These are phyloP conservation scores for Drosophila serrata DNA, from an alignment of 1,140 invertebrate species.

Conservation along the genomic window DNA sequence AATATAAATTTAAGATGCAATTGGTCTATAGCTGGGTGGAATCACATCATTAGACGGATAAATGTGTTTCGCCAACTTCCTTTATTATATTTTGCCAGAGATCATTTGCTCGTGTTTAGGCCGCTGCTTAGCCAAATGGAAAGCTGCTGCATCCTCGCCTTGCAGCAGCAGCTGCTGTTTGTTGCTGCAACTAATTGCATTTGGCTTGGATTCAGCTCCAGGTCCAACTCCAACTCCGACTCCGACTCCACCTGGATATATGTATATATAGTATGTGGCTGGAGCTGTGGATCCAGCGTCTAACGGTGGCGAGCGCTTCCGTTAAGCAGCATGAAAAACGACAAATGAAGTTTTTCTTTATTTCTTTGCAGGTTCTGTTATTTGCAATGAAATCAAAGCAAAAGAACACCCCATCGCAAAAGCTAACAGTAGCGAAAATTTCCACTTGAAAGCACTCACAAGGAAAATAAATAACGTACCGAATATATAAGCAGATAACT, in stretches of 20 bases:
- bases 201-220: constrained; percentile 65
- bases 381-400: constrained; percentile 75
- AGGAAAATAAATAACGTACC: constrained; percentile 15
- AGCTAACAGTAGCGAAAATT: constrained; percentile 68
- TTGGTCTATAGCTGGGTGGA: constrained; percentile 26
- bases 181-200: constrained; percentile 83
- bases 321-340: constrained; percentile 66
- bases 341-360: constrained; percentile 57
- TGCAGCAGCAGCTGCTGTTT: constrained; percentile 70
- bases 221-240: constrained; percentile 50
- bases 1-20: constrained; percentile 29
- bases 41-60: constrained; percentile 56
- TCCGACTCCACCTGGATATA: constrained; percentile 32
- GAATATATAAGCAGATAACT: background rate
- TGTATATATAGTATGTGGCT: constrained; percentile 6
- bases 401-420: constrained; percentile 55
- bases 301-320: constrained; percentile 61
- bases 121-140: constrained; percentile 75
- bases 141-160: constrained; percentile 59
- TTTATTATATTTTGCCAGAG: constrained; percentile 65
- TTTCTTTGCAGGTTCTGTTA: constrained; percentile 38
- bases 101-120: constrained; percentile 60
- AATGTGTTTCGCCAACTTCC: constrained; percentile 58
- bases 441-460: constrained; percentile 54
- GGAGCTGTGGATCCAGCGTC: constrained; percentile 32